Conservation (phyloP, 2,888 invertebrate genomes). For the Nasonia oneida region DNA sequence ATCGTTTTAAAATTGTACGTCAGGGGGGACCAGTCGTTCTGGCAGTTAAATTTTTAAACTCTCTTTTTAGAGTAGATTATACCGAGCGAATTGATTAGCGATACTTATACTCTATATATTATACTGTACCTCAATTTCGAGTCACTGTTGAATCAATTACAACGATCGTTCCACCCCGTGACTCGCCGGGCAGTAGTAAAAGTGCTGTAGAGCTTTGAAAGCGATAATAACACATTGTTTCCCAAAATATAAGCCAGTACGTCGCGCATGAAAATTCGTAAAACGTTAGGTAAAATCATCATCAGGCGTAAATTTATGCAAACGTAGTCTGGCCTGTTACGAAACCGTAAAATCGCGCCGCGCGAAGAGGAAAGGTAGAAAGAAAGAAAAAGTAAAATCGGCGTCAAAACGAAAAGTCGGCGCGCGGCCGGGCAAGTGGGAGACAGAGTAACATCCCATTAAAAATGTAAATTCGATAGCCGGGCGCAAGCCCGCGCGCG, state of each 20-base stretch:
- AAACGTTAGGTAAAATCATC: background rate
- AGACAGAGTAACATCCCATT: conserved; percentile 52
- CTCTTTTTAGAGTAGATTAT: background rate
- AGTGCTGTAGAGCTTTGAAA: background rate
- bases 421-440: background rate
- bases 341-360: conserved; percentile 15
- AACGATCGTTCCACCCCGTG: background rate
- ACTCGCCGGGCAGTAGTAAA: background rate
- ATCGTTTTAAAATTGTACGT: background rate
- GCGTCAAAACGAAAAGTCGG: conserved; percentile 16
- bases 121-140: too few species aligned
- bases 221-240: conserved; percentile 1
- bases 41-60: background rate
- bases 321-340: conserved; percentile 30
- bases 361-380: background rate
- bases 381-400: conserved; percentile 9
- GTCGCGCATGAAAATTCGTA: background rate
- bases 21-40: too few species aligned
- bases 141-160: background rate
- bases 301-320: conserved; percentile 20
- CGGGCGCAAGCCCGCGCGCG: background rate
- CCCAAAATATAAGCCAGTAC: background rate
- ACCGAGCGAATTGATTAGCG: background rate
- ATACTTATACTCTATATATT: background rate
- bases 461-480: conserved; percentile 54